Evolutionary conservation across 2,113 vertebrate species (phyloP), one percentile per base, ranked within the genome.

Genomic region (Pterophyllum scalare): DNA sequence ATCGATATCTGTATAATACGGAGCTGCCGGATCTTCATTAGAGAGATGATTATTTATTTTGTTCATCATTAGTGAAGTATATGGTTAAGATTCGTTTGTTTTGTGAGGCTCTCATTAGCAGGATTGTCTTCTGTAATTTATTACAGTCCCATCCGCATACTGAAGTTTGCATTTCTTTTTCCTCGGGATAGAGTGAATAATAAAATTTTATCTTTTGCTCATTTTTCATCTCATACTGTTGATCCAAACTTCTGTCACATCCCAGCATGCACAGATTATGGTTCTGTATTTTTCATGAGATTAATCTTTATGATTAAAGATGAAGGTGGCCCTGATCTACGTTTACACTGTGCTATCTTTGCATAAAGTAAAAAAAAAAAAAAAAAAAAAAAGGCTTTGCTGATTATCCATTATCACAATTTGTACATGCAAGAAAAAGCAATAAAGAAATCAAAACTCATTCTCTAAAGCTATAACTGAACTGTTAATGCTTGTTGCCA

Each of bases 11-110:
- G 15, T 35, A 26, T 46, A 24, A 3, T 24, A 10, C 13, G 60
- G 19, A 60, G 70, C 7, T 19, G 40, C 28, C 87, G 67, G 43
- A 28, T 92, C 80, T 84, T 90, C 75, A 87, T 91, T 87, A 88
- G 65, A 81, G 17, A 82, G 75, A 78, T 11, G 20, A 61, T 77
- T 75, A 67, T 82, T 87, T 5, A n/a, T 75, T 80, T 46, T 28
- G 38, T 40, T 79, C 31, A 24, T 80, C 72, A 87, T 86, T 84
- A 83, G 22, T 75, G n/a, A 79, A 77, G 74, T 74, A 43, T 10
- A 52, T 22, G 31, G 35, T 75, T 46, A 40, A 64, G 72, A 86
- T 82, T 80, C 82, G 54, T 89, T 86, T 87, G 60, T 72, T 88
- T 81, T 85, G 56, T 31, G 54, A 49, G 43, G 17, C 33, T 43